phyloP scores from a whole-genome alignment of 2,888 invertebrate species.

The Heteromyza rotundicornis region DNA sequence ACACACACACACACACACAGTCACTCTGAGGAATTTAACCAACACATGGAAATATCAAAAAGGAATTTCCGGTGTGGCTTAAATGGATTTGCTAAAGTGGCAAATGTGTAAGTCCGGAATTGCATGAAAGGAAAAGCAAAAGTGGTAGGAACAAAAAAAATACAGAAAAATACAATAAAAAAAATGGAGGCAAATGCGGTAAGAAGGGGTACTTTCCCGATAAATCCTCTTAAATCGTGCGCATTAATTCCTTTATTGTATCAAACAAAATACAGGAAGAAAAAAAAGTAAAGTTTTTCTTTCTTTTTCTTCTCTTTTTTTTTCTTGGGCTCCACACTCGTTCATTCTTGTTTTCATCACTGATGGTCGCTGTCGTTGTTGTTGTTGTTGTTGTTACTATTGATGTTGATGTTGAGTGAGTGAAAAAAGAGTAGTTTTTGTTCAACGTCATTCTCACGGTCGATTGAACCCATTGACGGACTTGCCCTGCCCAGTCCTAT shows the following conservation, averaged over 20 bases:
- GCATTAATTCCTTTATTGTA: conserved; percentile 12
- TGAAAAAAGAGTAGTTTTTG: not conserved
- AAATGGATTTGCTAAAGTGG: conserved; percentile 12
- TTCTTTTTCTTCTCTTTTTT: not conserved
- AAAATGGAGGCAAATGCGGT: not conserved
- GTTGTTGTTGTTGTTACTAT: too few relatives aligned
- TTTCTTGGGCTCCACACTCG: too few relatives aligned
- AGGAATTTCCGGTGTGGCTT: conserved; percentile 12
- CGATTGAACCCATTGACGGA: conserved; percentile 28
- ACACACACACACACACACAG: not conserved
- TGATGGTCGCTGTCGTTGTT: too few relatives aligned
- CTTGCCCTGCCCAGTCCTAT: too few relatives aligned
- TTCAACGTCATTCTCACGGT: conserved; percentile 30
- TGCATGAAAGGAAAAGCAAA: not conserved
- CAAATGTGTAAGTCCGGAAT: conserved; percentile 2
- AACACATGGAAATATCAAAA: not conserved
- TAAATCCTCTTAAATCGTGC: conserved; percentile 18
- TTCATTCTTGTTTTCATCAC: too few relatives aligned
- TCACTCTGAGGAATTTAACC: too few relatives aligned
- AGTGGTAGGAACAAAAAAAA: too few relatives aligned
- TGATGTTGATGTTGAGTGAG: too few relatives aligned
- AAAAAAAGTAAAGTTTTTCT: not conserved
- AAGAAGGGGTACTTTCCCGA: not conserved
- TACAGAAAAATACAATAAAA: too few relatives aligned
- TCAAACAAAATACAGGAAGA: too few relatives aligned